Evolutionary conservation across 2,888 invertebrate species (phyloP).

Genomic region (Pandemis cinnamomeana): DNA sequence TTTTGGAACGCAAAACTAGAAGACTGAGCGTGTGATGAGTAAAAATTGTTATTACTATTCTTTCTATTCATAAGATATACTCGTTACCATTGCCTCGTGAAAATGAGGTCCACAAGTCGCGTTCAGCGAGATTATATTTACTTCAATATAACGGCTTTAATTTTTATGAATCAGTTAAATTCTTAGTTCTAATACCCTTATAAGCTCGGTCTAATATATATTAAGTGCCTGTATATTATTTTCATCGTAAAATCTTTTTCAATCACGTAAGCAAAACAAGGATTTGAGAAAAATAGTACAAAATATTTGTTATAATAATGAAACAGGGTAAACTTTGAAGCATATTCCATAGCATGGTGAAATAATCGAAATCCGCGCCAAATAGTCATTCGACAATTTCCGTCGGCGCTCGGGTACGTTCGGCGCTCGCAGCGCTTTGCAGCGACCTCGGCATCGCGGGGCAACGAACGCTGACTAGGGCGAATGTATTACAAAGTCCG

Average conservation of each 20-base stretch:
- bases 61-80: background rate
- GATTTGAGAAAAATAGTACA: background rate
- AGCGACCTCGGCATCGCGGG: slow-evolving; percentile 77
- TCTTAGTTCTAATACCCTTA: background rate
- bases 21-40: slow-evolving; percentile 25
- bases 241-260: background rate
- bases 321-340: background rate
- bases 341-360: slow-evolving; percentile 13
- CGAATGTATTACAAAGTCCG: slow-evolving; percentile 84
- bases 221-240: background rate
- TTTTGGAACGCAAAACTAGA: slow-evolving; percentile 59
- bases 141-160: background rate
- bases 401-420: slow-evolving; percentile 63
- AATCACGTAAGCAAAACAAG: background rate
- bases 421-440: slow-evolving; percentile 54
- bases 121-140: background rate
- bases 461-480: slow-evolving; percentile 84
- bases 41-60: background rate
- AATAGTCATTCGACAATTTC: slow-evolving; percentile 62
- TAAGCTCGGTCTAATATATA: background rate
- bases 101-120: background rate
- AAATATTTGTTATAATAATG: background rate
- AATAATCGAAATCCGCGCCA: slow-evolving; percentile 59
- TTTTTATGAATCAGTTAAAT: background rate
- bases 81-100: background rate